Conservation (phyloP, 1,140 invertebrate genomes). For the Stegodyphus mimosarum region DNA sequence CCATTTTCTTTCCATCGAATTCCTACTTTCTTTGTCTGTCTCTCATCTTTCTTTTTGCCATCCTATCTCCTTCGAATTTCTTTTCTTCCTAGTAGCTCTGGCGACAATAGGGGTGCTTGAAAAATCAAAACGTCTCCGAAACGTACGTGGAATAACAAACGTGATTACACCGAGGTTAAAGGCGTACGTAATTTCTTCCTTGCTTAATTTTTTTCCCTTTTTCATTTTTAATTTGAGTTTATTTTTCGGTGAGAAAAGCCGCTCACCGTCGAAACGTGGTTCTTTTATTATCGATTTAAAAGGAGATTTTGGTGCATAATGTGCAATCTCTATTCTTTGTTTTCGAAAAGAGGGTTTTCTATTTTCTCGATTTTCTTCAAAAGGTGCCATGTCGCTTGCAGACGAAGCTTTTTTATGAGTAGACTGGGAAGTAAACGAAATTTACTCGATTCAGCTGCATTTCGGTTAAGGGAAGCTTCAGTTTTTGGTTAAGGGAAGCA, state of each 20-base stretch:
- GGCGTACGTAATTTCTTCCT: slow-evolving; percentile 46
- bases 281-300: slow-evolving; percentile 40
- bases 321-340: slow-evolving; percentile 41
- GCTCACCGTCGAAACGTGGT: slow-evolving; percentile 8
- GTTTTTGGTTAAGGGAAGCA: no score
- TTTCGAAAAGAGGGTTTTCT: not conserved
- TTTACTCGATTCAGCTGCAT: no score
- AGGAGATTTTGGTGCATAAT: slow-evolving; percentile 47
- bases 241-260: not conserved
- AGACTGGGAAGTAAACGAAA: no score
- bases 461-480: no score
- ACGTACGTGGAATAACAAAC: slow-evolving; percentile 46
- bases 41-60: not conserved
- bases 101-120: slow-evolving; percentile 53
- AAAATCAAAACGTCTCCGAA: slow-evolving; percentile 43
- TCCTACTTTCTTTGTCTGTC: not conserved
- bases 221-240: not conserved
- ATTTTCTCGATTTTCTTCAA: no score
- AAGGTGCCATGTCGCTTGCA: no score
- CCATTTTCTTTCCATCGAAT: slow-evolving; percentile 35
- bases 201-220: slow-evolving; percentile 1
- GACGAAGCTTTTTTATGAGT: no score
- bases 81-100: slow-evolving; percentile 22
- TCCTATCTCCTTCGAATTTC: slow-evolving; percentile 2
- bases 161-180: not conserved